Percentiles rank a stretch among this genome's conserved stretches.
Evolutionary conservation across 2,113 vertebrate species (phyloP).

Genomic region (Tragelaphus imberbis): DNA sequence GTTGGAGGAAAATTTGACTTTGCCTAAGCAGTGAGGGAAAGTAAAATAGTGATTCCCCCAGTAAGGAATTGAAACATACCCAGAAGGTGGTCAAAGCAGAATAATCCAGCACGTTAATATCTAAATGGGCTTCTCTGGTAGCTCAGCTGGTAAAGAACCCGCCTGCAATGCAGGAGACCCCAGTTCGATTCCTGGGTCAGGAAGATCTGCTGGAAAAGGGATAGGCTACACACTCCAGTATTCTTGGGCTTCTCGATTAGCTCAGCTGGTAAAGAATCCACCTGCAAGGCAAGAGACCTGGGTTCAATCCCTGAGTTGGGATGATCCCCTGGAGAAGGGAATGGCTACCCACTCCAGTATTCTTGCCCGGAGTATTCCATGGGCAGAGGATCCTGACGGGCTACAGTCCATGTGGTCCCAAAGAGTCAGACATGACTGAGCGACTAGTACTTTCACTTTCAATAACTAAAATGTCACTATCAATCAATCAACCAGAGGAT

Average conservation of each 20-base stretch:
- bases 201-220: not conserved
- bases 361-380: not conserved
- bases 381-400: not conserved
- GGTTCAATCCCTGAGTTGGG: not conserved
- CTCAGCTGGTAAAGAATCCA: not conserved
- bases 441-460: not conserved
- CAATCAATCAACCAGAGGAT: not conserved
- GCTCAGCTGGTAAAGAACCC: not conserved
- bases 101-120: not conserved
- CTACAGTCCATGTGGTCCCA: not conserved
- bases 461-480: not conserved
- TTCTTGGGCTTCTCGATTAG: not conserved
- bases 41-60: not conserved
- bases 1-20: slow-evolving; percentile 23
- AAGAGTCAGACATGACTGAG: not conserved
- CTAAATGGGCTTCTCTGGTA: not conserved
- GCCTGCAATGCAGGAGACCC: not conserved
- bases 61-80: not conserved
- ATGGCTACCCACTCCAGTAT: not conserved
- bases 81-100: not conserved
- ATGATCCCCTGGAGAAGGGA: not conserved
- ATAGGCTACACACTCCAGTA: not conserved
- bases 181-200: not conserved
- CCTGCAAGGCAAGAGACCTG: not conserved
- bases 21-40: not conserved